Evolutionary conservation across 2,797 vertebrate species (phyloP).

Genomic region (Acrossocheilus fasciatus): DNA sequence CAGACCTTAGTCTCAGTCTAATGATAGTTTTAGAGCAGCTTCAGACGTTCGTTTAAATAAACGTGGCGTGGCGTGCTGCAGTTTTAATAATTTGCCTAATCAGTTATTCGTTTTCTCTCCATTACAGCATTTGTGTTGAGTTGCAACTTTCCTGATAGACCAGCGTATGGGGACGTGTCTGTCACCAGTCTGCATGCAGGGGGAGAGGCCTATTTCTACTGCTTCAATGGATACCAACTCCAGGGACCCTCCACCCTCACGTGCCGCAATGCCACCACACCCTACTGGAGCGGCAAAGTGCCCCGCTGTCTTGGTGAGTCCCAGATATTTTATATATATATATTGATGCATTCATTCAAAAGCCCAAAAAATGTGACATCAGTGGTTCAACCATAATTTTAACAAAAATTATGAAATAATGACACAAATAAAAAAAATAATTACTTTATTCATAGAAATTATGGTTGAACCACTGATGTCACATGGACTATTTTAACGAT

Average conservation of each 20-base stretch:
- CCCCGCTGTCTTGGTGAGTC: slow-evolving; percentile 86
- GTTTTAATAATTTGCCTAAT: slow-evolving; percentile 33
- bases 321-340: background rate
- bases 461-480: no score
- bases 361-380: background rate
- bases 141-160: slow-evolving; percentile 87
- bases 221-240: slow-evolving; percentile 88
- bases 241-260: slow-evolving; percentile 80
- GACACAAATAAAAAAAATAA: no score
- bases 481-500: background rate
- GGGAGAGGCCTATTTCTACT: slow-evolving; percentile 90
- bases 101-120: slow-evolving; percentile 21
- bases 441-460: no score
- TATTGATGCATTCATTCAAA: background rate
- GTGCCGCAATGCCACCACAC: slow-evolving; percentile 91
- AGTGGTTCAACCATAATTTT: no score
- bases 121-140: slow-evolving; percentile 85
- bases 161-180: slow-evolving; percentile 85
- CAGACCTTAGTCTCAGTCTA: slow-evolving; percentile 23
- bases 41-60: background rate
- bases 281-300: slow-evolving; percentile 89
- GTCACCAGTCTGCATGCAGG: slow-evolving; percentile 91
- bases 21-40: slow-evolving; percentile 15
- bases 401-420: no score
- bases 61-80: background rate